These are phyloP conservation scores for Atopsyche davidsoni DNA, from an alignment of 1,140 invertebrate species.

Conservation along the genomic window DNA sequence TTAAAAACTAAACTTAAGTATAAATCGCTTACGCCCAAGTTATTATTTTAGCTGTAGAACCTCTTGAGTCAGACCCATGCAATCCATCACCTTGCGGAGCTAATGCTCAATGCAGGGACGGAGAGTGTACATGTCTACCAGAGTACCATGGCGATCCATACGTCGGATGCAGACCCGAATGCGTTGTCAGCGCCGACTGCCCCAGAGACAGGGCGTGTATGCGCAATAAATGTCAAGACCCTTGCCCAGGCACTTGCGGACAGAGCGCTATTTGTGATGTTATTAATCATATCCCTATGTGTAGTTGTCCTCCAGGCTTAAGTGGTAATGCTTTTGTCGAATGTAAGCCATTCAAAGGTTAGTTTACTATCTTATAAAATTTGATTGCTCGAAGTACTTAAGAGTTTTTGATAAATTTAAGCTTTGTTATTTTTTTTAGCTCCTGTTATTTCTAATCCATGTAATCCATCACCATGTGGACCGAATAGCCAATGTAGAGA, in stretches of 20 bases:
- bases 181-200: constrained; percentile 63
- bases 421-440: no score
- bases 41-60: constrained; percentile 35
- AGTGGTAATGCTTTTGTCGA: constrained; percentile 58
- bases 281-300: constrained; percentile 62
- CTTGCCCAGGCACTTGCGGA: constrained; percentile 66
- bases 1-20: background rate
- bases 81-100: constrained; percentile 63
- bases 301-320: constrained; percentile 56
- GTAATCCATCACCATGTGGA: constrained; percentile 56
- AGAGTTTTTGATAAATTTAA: no score
- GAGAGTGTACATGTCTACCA: constrained; percentile 58
- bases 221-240: constrained; percentile 66
- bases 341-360: constrained; percentile 49
- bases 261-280: constrained; percentile 57
- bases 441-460: no score
- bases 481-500: constrained; percentile 63
- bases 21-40: background rate
- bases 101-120: constrained; percentile 55
- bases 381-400: no score
- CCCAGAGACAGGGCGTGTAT: constrained; percentile 59
- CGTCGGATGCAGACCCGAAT: constrained; percentile 59
- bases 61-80: constrained; percentile 49
- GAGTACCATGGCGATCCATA: constrained; percentile 60
- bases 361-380: constrained; percentile 23